A percentile compares a stretch with the other conserved stretches of the same genome.
phyloP scores from a whole-genome alignment of 2,113 vertebrate genomes.

The Antigone vipio region DNA sequence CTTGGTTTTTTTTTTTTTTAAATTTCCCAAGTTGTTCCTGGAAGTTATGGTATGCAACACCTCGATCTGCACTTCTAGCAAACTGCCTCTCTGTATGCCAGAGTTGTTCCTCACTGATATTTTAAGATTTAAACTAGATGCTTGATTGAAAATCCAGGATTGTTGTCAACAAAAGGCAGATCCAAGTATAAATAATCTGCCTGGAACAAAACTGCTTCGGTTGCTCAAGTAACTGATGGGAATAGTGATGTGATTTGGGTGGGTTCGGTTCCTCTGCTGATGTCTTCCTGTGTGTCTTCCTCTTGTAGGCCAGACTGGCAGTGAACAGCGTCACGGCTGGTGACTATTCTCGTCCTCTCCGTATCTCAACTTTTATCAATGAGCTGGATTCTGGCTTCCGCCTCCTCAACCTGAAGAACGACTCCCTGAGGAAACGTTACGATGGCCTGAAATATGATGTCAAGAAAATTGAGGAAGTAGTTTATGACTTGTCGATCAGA shows the following conservation, averaged over 20 bases:
- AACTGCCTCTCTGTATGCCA: background rate
- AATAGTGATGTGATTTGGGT: background rate
- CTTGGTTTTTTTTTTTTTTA: no score
- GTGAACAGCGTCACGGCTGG: constrained; percentile 97
- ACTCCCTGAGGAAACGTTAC: constrained; percentile 95
- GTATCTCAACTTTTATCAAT: constrained; percentile 96
- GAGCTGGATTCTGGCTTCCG: constrained; percentile 97
- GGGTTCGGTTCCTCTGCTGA: background rate
- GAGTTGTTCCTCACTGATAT: background rate
- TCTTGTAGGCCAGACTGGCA: constrained; percentile 85
- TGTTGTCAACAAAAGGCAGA: background rate
- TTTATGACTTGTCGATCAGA: constrained; percentile 95
- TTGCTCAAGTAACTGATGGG: background rate
- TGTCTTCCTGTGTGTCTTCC: background rate
- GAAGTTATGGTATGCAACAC: background rate
- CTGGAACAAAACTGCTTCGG: background rate
- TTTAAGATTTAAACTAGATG: background rate
- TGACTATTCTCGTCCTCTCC: constrained; percentile 91
- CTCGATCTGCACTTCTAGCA: background rate
- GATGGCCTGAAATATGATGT: constrained; percentile 98
- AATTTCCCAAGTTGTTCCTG: background rate
- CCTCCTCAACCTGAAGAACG: constrained; percentile 96
- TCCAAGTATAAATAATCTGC: background rate
- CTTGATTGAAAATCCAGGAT: background rate
- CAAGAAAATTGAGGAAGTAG: constrained; percentile 98